A percentile compares a stretch with the other conserved stretches of the same genome.
phyloP scores from a whole-genome alignment of 2,888 invertebrate species.

The Agelastica alni region DNA sequence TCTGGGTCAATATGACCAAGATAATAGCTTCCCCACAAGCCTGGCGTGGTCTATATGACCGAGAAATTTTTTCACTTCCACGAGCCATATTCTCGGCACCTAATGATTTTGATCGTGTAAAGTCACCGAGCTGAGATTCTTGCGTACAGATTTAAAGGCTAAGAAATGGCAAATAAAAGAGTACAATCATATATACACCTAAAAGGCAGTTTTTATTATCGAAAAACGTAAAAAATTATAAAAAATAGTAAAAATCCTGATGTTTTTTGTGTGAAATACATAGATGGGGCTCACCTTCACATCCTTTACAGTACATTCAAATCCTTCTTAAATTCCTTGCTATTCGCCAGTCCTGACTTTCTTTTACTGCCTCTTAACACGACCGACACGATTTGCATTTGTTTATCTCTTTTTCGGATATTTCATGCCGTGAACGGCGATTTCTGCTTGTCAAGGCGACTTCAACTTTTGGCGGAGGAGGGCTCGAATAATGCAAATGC shows the following conservation, averaged over 20 bases:
- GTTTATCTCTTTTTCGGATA: not conserved
- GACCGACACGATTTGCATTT: not conserved
- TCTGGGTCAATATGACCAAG: not conserved
- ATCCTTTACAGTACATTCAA: constrained; percentile 9
- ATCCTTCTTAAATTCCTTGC: constrained; percentile 6
- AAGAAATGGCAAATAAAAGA: too few species aligned
- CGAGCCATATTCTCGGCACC: not conserved
- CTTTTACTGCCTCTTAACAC: not conserved
- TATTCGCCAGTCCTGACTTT: constrained; percentile 5
- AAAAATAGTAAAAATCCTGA: too few species aligned
- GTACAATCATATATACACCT: too few species aligned
- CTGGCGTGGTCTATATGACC: not conserved
- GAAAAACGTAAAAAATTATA: too few species aligned
- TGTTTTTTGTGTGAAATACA: too few species aligned
- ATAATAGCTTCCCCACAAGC: not conserved
- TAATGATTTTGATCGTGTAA: not conserved
- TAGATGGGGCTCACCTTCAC: constrained; percentile 12
- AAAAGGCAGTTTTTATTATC: too few species aligned
- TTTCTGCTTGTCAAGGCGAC: not conserved
- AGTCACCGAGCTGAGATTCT: not conserved
- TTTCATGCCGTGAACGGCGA: not conserved
- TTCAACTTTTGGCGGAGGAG: not conserved
- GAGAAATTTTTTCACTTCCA: not conserved
- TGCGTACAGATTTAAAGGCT: too few species aligned
- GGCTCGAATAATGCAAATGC: constrained; percentile 6